phyloP scores from a whole-genome alignment of 2,113 vertebrate species.

The Empidonax traillii region DNA sequence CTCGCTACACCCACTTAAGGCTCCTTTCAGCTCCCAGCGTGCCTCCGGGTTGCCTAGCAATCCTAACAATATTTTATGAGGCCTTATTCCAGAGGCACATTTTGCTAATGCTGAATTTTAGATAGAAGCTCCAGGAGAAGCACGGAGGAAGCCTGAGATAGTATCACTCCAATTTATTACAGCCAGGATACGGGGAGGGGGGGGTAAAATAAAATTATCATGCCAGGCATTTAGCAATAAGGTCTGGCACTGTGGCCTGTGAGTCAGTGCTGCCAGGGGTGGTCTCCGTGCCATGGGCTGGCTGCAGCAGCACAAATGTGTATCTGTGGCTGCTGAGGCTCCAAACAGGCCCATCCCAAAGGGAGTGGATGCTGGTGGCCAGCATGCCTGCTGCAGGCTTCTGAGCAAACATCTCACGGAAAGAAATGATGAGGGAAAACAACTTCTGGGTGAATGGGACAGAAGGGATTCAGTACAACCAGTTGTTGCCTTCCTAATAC shows the following conservation, averaged over 20 bases:
- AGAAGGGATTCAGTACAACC: neutral
- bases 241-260: neutral
- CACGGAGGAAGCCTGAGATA: neutral
- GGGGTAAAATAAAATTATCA: neutral
- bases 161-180: neutral
- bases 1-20: slow-evolving; percentile 11
- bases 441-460: neutral
- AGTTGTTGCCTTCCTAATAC: rapidly evolving
- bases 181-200: neutral
- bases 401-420: neutral
- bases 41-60: slow-evolving; percentile 54
- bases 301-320: neutral
- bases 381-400: neutral
- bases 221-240: neutral
- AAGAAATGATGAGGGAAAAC: neutral
- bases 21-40: slow-evolving; percentile 22
- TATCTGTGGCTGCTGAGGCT: neutral
- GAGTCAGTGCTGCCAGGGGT: neutral
- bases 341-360: neutral
- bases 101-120: neutral
- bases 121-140: neutral
- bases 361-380: neutral
- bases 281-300: rapidly evolving
- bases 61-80: slow-evolving; percentile 44
- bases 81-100: slow-evolving; percentile 1